These are phyloP conservation scores for Antechinus stuartii DNA, from an alignment of 2,113 vertebrate species.

Conservation along the genomic window DNA sequence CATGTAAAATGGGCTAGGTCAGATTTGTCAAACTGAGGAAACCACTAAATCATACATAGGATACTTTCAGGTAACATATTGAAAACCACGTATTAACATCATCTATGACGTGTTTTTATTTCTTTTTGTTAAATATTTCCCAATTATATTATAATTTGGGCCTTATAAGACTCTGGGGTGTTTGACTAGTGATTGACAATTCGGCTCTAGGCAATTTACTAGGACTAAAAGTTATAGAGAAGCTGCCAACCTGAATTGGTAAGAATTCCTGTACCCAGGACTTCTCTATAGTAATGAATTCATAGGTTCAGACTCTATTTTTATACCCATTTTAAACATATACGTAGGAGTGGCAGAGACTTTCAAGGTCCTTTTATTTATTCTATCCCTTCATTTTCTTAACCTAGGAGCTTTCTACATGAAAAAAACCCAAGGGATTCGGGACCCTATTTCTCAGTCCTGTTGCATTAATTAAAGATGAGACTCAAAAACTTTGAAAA, in stretches of 20 bases:
- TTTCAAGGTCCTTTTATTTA: not conserved
- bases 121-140: not conserved
- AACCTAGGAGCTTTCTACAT: not conserved
- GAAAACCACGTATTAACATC: not conserved
- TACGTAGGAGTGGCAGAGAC: not conserved
- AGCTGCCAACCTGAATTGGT: not conserved
- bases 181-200: not conserved
- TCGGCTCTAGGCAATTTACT: not conserved
- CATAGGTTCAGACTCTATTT: not conserved
- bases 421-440: not conserved
- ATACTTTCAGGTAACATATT: not conserved
- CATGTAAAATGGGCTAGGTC: not conserved
- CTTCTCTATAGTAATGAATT: not conserved
- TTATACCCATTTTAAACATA: not conserved
- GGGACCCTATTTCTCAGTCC: not conserved
- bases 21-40: not conserved
- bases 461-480: not conserved
- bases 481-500: not conserved
- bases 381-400: not conserved
- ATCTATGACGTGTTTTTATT: not conserved
- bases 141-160: not conserved
- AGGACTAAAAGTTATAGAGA: not conserved
- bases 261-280: not conserved
- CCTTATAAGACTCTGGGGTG: no score
- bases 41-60: not conserved